Evolutionary conservation across 2,113 vertebrate species (phyloP).

Genomic region (Etheostoma cragini): DNA sequence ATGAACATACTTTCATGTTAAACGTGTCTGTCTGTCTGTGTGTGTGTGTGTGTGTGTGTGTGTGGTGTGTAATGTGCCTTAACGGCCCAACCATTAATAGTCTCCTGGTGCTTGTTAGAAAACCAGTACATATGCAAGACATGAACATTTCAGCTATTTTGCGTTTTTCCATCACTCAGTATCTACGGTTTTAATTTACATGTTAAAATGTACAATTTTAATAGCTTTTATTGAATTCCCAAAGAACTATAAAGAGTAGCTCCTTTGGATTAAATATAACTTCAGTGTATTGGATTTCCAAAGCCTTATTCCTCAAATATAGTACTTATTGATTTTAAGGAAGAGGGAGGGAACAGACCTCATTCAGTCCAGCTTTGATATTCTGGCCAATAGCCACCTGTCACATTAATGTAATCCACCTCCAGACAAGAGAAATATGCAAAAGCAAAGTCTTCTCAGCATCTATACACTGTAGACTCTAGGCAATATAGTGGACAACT

Average conservation of each 20-base stretch:
- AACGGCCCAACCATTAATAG: slow-evolving; percentile 17
- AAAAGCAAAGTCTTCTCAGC: slow-evolving; percentile 28
- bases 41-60: neutral
- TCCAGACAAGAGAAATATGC: slow-evolving; percentile 15
- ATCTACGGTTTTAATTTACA: slow-evolving; percentile 19
- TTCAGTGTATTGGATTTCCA: slow-evolving; percentile 17
- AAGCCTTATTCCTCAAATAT: slow-evolving; percentile 20
- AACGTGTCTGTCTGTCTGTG: neutral
- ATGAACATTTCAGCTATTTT: slow-evolving; percentile 6
- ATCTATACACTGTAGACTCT: neutral
- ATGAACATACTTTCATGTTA: neutral
- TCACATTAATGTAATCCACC: slow-evolving; percentile 25
- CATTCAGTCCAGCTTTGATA: slow-evolving; percentile 29
- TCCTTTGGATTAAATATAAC: slow-evolving; percentile 21
- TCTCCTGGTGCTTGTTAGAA: slow-evolving; percentile 42
- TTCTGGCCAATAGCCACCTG: slow-evolving; percentile 35
- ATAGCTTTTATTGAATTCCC: slow-evolving; percentile 29
- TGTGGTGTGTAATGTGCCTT: slow-evolving; percentile 31
- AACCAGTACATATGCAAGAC: slow-evolving; percentile 13
- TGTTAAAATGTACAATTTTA: neutral
- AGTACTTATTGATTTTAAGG: slow-evolving; percentile 40
- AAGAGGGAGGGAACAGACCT: slow-evolving; percentile 1
- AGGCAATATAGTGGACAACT: neutral
- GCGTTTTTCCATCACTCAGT: neutral
- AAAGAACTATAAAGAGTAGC: slow-evolving; percentile 5